Conservation (phyloP, 2,888 invertebrate genomes). For the Tipula lateralis region DNA sequence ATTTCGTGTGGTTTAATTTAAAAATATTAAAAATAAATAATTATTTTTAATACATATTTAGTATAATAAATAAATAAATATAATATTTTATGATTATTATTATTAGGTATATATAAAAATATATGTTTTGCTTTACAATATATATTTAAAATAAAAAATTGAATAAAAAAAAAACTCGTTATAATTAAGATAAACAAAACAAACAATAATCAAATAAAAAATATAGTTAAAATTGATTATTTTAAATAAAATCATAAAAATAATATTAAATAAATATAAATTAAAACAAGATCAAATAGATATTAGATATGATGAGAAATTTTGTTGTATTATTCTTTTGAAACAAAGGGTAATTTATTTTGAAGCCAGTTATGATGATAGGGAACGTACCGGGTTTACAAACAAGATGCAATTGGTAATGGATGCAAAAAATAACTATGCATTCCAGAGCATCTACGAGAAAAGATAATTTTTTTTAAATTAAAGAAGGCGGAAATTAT, state of each 20-base stretch:
- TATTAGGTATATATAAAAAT: not conserved
- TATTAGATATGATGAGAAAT: not conserved
- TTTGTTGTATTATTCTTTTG: not conserved
- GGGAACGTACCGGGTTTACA: no score
- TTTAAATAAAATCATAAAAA: not conserved
- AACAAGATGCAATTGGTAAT: no score
- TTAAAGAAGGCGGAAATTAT: no score
- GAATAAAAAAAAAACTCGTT: slow-evolving; percentile 24
- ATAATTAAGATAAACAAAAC: not conserved
- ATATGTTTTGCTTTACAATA: not conserved
- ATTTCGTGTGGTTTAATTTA: not conserved
- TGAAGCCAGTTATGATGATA: no score
- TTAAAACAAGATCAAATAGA: not conserved
- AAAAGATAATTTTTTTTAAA: no score
- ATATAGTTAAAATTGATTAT: not conserved
- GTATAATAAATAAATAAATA: not conserved
- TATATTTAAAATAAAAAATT: not conserved
- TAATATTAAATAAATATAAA: not conserved
- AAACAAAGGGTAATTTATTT: not conserved
- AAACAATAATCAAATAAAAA: not conserved
- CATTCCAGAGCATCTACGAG: no score
- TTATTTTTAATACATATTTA: not conserved
- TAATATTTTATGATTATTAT: not conserved
- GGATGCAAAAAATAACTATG: no score
- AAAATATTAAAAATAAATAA: not conserved